Base-by-base conservation (phyloP, 1,140 invertebrate genomes). In the Tribolium castaneum region DNA sequence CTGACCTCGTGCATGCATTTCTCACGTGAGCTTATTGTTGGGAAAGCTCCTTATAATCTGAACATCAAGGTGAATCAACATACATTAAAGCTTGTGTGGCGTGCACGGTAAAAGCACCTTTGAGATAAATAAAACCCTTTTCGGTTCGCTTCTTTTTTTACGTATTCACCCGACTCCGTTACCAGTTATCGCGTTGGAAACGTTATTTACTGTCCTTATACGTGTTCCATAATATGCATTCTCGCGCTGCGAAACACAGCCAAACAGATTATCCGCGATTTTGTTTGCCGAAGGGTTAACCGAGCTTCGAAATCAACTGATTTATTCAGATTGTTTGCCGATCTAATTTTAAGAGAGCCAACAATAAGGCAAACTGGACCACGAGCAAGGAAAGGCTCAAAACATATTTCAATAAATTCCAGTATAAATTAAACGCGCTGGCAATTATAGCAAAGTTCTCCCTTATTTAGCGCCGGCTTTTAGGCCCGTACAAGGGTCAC, bases 61-160 rank as follows among this genome's bases (percentile, higher is more conserved):
- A 66, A 66, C 59, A 66, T 66, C 59, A 66, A 66, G 25, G 59
- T 35, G 59, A 66, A 66, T 66, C 59, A 66, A 13, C 59, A 35
- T 66, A 66, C 30, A 66, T 66, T 66, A 66, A 66, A 66, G 59
- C 59, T 66, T 14, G 59, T 66, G 30, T 66, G 59, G 59, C 59
- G 59, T 66, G 59, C 30, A 66, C 30, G 59, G 30, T 66, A 35
- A 66, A 66, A 66, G 59, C 30, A 66, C 59, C 59, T 22, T 66
- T 66, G 59, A 66, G 59, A 66, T 66, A 66, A 66, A 66, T 66
- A 66, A 66, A 66, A 66, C 59, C 59, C 59, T 66, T 66, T 66
- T 66, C 30, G 25, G 25, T 34, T 45, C 39, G 39, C 59, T 13
- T 66, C 10, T 66, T 35, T 66, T 45, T 45, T 45, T 45, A 45